Base-by-base conservation (phyloP, 2,888 invertebrate genomes). In the Pyralis farinalis region DNA sequence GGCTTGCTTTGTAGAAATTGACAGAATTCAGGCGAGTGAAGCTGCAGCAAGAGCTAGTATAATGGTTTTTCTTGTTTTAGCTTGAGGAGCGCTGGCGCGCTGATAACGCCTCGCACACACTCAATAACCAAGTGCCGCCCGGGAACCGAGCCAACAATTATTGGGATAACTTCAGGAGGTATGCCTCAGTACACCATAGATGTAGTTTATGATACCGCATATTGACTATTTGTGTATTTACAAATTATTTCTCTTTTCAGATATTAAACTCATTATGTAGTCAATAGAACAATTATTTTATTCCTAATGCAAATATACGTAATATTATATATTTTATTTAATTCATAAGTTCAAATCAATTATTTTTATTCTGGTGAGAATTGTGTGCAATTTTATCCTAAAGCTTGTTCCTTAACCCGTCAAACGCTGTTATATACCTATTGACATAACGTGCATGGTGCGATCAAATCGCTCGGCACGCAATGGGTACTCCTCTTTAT, bases 91-190 rank as follows among this genome's bases (percentile, higher is more conserved):
- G 88, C 31, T 88, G 87, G 88, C 79, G 88, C 1, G 77, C 67
- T 0, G 88, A 86, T 40, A 82, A 74, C 0, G 86, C 83, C 10
- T 84, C 87, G 55, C 92, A 88, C 53, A 93, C 94, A 0, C 89
- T 97, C 32, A 97, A 97, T 79, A 97, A 97, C 77, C 96, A 97
- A 87, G 96, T 97, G 39, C 94, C 96, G 28, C 97, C 97, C 25
- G 96, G 97, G 20, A 96, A 95, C 78, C 90, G 97, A 51, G 96
- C 96, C 41, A 97, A 97, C 78, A 97, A 97, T 84, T 97, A 97
- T 80, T 97, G 96, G 96, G 97, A 97, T 73, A 97, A 97, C 83
- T 97, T 97, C 77, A 90, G 96, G 87, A 96, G 96, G 96, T 96
- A 93, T n/a, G 12, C 12, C 2, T 25, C 5, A n/a, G 4, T 12